phyloP scores from a whole-genome alignment of 2,888 invertebrate genomes.

The Philereme vetulata region DNA sequence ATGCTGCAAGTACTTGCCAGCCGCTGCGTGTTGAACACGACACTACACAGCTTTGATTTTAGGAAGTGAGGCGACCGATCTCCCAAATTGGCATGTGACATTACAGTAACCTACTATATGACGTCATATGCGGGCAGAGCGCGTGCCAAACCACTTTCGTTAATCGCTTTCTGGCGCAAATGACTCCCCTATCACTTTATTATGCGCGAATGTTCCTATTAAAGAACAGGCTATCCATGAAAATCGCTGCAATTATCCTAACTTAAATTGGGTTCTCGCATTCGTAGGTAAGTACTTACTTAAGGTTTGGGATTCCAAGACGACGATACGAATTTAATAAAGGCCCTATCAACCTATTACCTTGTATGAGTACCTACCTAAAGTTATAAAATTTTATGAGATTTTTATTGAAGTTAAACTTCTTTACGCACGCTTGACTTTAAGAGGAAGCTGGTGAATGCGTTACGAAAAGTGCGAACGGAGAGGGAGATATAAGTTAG shows the following conservation, averaged over 20 bases:
- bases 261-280: slow-evolving; percentile 29
- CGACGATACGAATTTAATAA: too few relatives aligned
- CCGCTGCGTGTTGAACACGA: slow-evolving; percentile 21
- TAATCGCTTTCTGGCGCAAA: slow-evolving; percentile 65
- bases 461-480: too few relatives aligned
- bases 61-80: slow-evolving; percentile 44
- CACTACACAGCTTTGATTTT: slow-evolving; percentile 59
- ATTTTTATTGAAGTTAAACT: too few relatives aligned
- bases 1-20: slow-evolving; percentile 16
- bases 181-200: slow-evolving; percentile 62
- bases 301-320: too few relatives aligned
- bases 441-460: too few relatives aligned
- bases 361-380: too few relatives aligned
- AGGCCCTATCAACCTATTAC: too few relatives aligned
- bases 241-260: slow-evolving; percentile 34
- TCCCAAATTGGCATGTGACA: slow-evolving; percentile 41
- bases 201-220: slow-evolving; percentile 39
- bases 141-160: slow-evolving; percentile 68
- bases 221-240: slow-evolving; percentile 30
- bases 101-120: slow-evolving; percentile 39
- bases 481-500: too few relatives aligned
- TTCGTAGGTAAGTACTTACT: too few relatives aligned
- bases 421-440: too few relatives aligned
- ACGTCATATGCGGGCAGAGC: slow-evolving; percentile 67
- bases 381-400: too few relatives aligned